Evolutionary conservation across 2,797 vertebrate species (phyloP).

Genomic region (Tarsius wallacei): DNA sequence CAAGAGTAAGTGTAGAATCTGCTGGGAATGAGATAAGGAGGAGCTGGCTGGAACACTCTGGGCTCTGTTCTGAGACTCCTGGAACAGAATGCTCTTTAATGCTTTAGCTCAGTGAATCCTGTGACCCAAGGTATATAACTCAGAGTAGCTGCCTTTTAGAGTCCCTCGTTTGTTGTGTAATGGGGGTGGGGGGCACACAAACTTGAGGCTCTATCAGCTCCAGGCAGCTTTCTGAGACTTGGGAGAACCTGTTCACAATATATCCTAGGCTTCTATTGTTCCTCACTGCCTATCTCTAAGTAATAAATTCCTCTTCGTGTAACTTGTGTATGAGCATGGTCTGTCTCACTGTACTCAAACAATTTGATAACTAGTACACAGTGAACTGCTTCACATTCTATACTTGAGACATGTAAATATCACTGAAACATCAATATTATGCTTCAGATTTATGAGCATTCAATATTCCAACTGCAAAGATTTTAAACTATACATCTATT

Average conservation of each 20-base stretch:
- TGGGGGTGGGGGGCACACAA: accelerated
- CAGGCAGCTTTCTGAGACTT: not conserved
- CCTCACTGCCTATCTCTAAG: not conserved
- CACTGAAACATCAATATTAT: conserved; percentile 64
- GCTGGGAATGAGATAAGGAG: not conserved
- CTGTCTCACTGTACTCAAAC: not conserved
- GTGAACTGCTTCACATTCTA: not conserved
- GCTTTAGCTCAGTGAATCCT: not conserved
- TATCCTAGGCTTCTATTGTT: not conserved
- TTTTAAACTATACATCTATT: conserved; percentile 68
- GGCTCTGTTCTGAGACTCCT: not conserved
- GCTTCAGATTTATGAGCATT: conserved; percentile 74
- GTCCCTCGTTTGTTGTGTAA: not conserved
- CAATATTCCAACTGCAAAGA: conserved; percentile 52
- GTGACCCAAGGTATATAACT: not conserved
- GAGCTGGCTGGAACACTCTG: not conserved
- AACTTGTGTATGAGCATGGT: no score
- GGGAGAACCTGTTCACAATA: not conserved
- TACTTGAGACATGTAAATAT: not conserved
- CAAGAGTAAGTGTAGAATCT: not conserved
- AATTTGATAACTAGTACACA: not conserved
- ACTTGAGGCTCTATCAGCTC: not conserved
- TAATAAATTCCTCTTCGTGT: not conserved
- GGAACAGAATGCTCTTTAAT: not conserved
- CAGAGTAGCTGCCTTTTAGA: not conserved